Evolutionary conservation across 1,140 invertebrate genomes (phyloP), one percentile per base, ranked within the genome.

Genomic region (Drosophila nasuta): DNA sequence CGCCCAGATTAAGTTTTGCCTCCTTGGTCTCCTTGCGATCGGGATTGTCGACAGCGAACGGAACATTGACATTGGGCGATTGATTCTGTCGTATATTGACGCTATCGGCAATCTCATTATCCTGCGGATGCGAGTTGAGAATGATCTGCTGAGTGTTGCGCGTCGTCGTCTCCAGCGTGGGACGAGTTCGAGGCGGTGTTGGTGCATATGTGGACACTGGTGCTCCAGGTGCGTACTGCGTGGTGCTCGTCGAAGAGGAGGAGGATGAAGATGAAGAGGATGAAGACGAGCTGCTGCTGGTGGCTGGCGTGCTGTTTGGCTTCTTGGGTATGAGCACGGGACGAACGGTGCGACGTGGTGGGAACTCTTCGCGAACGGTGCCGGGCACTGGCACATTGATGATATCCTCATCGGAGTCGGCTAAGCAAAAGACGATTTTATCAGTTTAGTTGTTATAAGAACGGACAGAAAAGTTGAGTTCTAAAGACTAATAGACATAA

Each of bases 1-100:
- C 97, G 25, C 97, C 96, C 52, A 97, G 93, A 92, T 97, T 97
- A 2, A 97, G 93, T 82, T 96, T 95, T 1, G 96, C 96, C 30
- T 96, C 96, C 66, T 95, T 94, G 1, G 95, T 93, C 70, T 95
- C 95, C 30, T 95, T 94, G 8, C 94, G 92, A 49, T 95, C 94
- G 30, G 95, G 94, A 43, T 94, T 95, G 67, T 96, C 96, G 1
- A 96, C 94, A 1, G 95, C 94, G 60, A 94, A 94, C 0, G 96
- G 96, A 0, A 96, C 93, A 92, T 95, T 96, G 79, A 93, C 96
- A 81, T 94, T 96, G 65, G 93, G 95, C 76, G 83, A 95, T 90
- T 93, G 94, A 64, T 95, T 91, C 45, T 92, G 91, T 13, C 91
- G 79, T 1, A 94, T 93, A 68, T 94, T 94, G 8, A 93, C 92